A percentile compares a stretch with the other conserved stretches of the same genome.
These are phyloP conservation scores for Tetragnatha montana DNA, from an alignment of 2,888 invertebrate genomes.

Conservation along the genomic window DNA sequence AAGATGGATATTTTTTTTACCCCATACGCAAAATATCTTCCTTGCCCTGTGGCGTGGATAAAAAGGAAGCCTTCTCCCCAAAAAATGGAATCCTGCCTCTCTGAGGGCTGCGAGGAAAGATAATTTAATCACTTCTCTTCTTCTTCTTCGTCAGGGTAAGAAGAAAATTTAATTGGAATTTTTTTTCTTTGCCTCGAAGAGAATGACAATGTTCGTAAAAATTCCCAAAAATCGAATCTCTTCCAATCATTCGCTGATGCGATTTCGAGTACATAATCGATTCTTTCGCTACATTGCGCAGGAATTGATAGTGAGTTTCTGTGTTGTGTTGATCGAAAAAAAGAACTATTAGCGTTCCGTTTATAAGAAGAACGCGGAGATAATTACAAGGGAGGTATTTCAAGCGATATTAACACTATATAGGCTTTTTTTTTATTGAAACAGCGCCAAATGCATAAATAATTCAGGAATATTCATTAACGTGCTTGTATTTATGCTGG, in stretches of 20 bases:
- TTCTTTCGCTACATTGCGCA: background rate
- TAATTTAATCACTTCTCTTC: slow-evolving; percentile 1
- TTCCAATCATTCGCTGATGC: background rate
- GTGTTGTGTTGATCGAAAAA: background rate
- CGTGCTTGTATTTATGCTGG: too few species aligned
- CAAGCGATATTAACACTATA: too few species aligned
- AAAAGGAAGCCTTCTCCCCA: background rate
- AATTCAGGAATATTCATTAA: too few species aligned
- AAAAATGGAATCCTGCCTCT: background rate
- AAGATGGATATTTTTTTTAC: background rate
- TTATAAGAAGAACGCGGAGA: too few species aligned
- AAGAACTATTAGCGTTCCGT: too few species aligned
- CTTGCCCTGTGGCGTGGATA: background rate
- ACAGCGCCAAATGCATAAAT: too few species aligned
- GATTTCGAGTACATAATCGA: background rate
- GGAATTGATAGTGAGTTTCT: background rate
- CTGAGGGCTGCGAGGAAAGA: background rate
- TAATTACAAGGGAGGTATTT: too few species aligned
- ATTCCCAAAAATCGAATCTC: background rate
- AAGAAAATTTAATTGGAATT: background rate
- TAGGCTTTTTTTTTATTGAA: too few species aligned
- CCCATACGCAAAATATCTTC: background rate
- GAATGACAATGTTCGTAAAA: background rate
- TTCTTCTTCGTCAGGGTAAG: background rate
- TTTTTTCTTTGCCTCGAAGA: background rate